Percentiles rank a stretch among this genome's conserved stretches.
Evolutionary conservation across 2,888 invertebrate species (phyloP).

Genomic region (Prosopocoilus inquinatus): DNA sequence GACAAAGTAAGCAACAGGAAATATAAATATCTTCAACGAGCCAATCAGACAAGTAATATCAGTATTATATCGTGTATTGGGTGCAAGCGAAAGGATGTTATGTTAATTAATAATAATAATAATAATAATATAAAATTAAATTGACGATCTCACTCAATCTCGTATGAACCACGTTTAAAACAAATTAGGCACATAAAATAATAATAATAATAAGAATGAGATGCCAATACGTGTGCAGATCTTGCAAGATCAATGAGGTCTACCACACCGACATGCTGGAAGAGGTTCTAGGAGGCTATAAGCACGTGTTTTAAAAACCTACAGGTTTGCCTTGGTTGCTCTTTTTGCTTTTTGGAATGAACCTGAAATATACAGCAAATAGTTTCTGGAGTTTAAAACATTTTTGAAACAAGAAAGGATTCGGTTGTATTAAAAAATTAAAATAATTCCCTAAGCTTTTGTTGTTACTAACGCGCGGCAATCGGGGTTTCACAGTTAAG

Average conservation of each 20-base stretch:
- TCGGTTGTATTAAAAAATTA: too few relatives aligned
- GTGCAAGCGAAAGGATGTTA: constrained; percentile 28
- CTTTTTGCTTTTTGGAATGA: constrained; percentile 1
- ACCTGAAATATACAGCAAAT: constrained; percentile 20
- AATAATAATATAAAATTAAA: background rate
- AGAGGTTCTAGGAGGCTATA: constrained; percentile 13
- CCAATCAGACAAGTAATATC: constrained; percentile 43
- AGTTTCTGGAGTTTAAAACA: too few relatives aligned
- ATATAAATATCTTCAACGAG: constrained; percentile 21
- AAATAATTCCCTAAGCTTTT: too few relatives aligned
- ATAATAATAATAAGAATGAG: too few relatives aligned
- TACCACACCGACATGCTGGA: constrained; percentile 29
- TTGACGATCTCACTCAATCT: background rate
- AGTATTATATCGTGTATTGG: constrained; percentile 29
- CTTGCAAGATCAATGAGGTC: constrained; percentile 16
- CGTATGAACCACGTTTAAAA: background rate
- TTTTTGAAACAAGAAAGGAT: too few relatives aligned
- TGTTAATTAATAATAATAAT: constrained; percentile 3
- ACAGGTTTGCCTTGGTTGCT: too few relatives aligned
- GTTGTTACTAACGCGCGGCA: too few relatives aligned
- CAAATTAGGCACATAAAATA: background rate
- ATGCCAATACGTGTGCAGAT: constrained; percentile 9
- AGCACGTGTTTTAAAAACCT: constrained; percentile 6
- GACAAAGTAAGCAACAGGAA: too few relatives aligned
- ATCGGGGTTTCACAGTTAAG: too few relatives aligned